Evolutionary conservation across 2,797 vertebrate species (phyloP).

Genomic region (Martes flavigula): DNA sequence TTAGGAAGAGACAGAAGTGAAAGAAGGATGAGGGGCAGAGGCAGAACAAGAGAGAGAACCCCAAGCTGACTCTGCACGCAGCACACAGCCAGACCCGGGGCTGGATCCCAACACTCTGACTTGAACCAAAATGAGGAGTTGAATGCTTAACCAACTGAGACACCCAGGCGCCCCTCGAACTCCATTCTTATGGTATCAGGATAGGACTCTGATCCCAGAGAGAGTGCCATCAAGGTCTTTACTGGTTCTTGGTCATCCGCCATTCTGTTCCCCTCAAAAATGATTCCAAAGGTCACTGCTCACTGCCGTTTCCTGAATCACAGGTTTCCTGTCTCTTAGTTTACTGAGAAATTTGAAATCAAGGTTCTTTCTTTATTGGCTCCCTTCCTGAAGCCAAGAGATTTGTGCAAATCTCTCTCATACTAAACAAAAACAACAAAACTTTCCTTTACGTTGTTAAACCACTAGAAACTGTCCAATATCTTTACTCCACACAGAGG

Average conservation of each 20-base stretch:
- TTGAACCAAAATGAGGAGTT: not conserved
- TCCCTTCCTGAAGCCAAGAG: not conserved
- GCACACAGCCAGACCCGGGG: accelerated
- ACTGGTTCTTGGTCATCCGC: not conserved
- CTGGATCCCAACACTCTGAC: not conserved
- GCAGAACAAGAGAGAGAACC: not conserved
- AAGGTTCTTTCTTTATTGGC: not conserved
- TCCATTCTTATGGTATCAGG: not conserved
- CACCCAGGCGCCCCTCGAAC: not conserved
- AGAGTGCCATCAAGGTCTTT: not conserved
- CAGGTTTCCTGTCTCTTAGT: not conserved
- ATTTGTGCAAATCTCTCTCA: not conserved
- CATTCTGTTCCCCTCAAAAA: not conserved
- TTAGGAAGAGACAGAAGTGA: not conserved
- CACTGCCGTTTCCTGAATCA: not conserved
- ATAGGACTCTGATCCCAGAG: not conserved
- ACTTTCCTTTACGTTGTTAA: not conserved
- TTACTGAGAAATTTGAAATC: not conserved
- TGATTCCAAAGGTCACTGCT: not conserved
- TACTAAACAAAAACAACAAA: not conserved
- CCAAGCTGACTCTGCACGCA: not conserved
- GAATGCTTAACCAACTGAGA: not conserved
- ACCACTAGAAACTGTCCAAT: not conserved
- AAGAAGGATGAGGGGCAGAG: not conserved
- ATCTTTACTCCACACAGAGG: not conserved